A percentile compares a stretch with the other conserved stretches of the same genome.
These are phyloP conservation scores for Eulemur rufifrons DNA, from an alignment of 2,113 vertebrate species.

Conservation along the genomic window DNA sequence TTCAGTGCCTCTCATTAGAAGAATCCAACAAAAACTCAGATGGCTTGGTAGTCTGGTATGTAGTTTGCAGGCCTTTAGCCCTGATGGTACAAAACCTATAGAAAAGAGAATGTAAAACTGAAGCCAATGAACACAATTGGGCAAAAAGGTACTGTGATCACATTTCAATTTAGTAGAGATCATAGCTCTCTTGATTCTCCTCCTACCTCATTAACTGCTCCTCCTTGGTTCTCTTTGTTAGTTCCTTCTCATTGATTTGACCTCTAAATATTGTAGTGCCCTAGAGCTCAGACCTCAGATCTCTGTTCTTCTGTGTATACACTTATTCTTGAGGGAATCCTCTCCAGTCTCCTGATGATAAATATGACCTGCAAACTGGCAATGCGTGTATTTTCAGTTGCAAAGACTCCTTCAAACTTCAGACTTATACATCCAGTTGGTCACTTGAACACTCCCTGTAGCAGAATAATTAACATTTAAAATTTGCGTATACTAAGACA, in stretches of 20 bases:
- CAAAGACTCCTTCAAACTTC: background rate
- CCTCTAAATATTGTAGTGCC: background rate
- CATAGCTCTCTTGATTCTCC: background rate
- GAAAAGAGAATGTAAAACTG: background rate
- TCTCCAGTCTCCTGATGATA: background rate
- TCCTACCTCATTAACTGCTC: background rate
- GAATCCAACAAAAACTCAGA: background rate
- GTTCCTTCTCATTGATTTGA: background rate
- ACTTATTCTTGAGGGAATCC: background rate
- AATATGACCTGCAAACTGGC: background rate
- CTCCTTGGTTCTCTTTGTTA: background rate
- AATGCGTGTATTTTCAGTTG: background rate
- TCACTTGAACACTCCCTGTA: background rate
- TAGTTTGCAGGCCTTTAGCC: background rate
- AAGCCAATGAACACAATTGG: background rate
- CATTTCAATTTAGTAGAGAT: background rate
- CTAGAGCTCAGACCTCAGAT: background rate
- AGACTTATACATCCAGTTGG: background rate
- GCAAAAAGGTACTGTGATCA: background rate
- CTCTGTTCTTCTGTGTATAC: background rate
- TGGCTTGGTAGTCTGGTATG: accelerated
- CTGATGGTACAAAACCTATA: background rate
- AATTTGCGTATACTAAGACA: background rate
- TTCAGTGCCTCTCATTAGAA: background rate
- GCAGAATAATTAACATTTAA: background rate